Evolutionary conservation across 2,797 vertebrate species (phyloP).

Genomic region (Neoniphon sammara): DNA sequence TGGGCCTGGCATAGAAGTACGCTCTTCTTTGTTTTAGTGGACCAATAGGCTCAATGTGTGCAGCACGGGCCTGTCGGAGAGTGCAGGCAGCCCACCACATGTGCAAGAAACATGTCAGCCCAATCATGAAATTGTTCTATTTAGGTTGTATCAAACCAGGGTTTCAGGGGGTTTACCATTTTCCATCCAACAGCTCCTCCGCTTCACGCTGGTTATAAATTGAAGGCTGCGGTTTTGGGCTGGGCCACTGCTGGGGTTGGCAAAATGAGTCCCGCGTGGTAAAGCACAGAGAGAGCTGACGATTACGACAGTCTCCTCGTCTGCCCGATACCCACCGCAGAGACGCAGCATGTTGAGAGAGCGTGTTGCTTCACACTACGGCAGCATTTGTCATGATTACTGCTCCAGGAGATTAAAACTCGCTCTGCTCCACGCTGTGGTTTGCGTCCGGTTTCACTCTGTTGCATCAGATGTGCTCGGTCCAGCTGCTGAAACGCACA

Average conservation of each 20-base stretch:
- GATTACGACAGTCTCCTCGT: constrained; percentile 34
- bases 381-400: constrained; percentile 39
- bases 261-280: constrained; percentile 63
- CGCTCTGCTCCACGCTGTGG: constrained; percentile 43
- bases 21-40: constrained; percentile 55
- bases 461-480: constrained; percentile 83
- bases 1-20: constrained; percentile 1
- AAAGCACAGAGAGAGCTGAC: constrained; percentile 47
- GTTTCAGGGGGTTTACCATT: constrained; percentile 51
- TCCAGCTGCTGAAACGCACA: constrained; percentile 75
- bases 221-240: constrained; percentile 79
- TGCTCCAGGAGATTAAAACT: constrained; percentile 55
- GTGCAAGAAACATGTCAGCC: constrained; percentile 41
- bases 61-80: neutral
- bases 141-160: constrained; percentile 45
- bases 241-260: constrained; percentile 69
- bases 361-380: constrained; percentile 14
- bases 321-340: constrained; percentile 29
- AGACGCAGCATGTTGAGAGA: constrained; percentile 12
- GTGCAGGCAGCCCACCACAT: constrained; percentile 24
- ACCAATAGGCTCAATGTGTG: constrained; percentile 18
- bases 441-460: constrained; percentile 73
- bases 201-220: constrained; percentile 45
- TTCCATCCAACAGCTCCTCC: constrained; percentile 51
- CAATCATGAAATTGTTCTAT: constrained; percentile 38